Evolutionary conservation across 1,140 invertebrate genomes (phyloP).

Genomic region (Listronotus oregonensis): DNA sequence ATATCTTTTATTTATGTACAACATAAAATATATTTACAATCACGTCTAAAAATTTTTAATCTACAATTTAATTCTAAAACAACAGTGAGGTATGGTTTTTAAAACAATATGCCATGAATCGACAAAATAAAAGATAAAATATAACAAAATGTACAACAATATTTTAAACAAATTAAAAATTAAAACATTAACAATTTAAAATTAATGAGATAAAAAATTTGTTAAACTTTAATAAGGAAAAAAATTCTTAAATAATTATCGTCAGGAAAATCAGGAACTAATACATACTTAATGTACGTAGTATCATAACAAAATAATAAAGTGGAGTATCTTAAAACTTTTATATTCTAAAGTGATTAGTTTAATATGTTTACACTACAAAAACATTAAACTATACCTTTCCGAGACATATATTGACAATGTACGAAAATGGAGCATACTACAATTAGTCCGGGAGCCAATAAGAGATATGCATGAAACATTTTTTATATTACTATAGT

Average conservation of each 20-base stretch:
- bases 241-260: constrained; percentile 11
- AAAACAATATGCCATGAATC: constrained; percentile 13
- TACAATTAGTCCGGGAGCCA: too few species aligned
- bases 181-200: constrained; percentile 19
- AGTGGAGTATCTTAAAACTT: too few species aligned
- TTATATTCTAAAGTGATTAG: too few species aligned
- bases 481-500: too few species aligned
- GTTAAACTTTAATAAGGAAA: constrained; percentile 14
- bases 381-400: too few species aligned
- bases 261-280: constrained; percentile 19
- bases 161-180: constrained; percentile 11
- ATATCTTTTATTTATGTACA: background rate
- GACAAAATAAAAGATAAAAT: constrained; percentile 12
- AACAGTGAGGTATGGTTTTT: constrained; percentile 33
- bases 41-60: background rate
- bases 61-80: constrained; percentile 16
- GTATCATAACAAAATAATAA: too few species aligned
- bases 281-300: background rate
- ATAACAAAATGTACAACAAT: constrained; percentile 19
- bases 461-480: too few species aligned
- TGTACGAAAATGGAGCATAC: too few species aligned
- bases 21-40: constrained; percentile 1
- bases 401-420: too few species aligned
- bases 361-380: too few species aligned
- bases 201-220: constrained; percentile 15